These are phyloP conservation scores for Hipposideros armiger DNA, from an alignment of 2,113 vertebrate genomes.

Conservation along the genomic window DNA sequence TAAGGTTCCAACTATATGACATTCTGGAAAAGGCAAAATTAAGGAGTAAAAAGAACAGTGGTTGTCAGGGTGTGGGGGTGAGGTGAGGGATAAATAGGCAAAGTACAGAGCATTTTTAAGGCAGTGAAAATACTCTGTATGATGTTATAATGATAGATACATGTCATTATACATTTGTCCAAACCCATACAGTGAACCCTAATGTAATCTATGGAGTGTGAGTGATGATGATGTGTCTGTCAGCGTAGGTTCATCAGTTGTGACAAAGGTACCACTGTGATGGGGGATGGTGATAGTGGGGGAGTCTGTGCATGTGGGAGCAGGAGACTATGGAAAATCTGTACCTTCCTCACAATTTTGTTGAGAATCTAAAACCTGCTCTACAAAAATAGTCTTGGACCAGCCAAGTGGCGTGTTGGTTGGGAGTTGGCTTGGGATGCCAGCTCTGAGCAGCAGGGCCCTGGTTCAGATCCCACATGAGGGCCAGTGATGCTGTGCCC, in stretches of 20 bases:
- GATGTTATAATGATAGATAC: background rate
- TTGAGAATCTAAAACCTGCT: background rate
- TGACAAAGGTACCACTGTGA: background rate
- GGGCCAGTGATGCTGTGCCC: too few relatives aligned
- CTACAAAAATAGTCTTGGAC: background rate
- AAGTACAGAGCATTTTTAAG: background rate
- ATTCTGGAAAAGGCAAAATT: background rate
- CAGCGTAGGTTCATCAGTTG: background rate
- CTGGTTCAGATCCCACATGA: too few relatives aligned
- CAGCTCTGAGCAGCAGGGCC: too few relatives aligned
- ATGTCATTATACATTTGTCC: background rate
- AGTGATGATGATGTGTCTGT: background rate
- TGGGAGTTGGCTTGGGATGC: too few relatives aligned
- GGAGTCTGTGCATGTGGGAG: background rate
- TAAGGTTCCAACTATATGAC: background rate
- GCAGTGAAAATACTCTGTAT: background rate
- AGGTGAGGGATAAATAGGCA: background rate
- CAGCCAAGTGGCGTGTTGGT: too few relatives aligned
- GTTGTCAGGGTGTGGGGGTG: background rate
- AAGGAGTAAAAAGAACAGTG: background rate
- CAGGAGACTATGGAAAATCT: background rate
- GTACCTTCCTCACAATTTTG: background rate
- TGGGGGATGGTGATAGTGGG: background rate
- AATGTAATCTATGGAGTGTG: background rate
- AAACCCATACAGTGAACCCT: background rate